Conservation (phyloP, 2,797 vertebrate species). For the Amazona finschi region DNA sequence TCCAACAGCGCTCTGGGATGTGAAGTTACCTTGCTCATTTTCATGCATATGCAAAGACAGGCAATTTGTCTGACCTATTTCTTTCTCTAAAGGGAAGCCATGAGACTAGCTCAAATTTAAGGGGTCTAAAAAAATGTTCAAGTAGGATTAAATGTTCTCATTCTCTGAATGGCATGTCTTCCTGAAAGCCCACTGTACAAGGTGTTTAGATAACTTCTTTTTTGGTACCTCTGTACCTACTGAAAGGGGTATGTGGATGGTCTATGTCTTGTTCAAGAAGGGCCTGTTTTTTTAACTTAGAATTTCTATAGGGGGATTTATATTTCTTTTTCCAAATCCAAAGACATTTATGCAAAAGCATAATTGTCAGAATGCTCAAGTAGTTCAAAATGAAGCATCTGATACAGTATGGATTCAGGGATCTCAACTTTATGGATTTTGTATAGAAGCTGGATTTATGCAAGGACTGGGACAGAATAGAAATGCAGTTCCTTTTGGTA, state of each 20-base stretch:
- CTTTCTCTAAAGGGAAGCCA: neutral
- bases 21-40: slow-evolving; percentile 12
- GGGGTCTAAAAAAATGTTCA: neutral
- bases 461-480: neutral
- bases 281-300: neutral
- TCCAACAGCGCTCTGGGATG: neutral
- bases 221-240: neutral
- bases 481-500: neutral
- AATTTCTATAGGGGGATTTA: neutral
- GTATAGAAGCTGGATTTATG: neutral
- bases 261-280: neutral
- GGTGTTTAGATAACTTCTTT: neutral
- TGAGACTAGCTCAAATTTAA: neutral
- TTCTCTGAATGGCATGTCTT: neutral
- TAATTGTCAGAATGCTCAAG: neutral
- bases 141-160: neutral
- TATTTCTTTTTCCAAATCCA: neutral
- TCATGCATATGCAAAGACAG: neutral
- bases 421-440: neutral
- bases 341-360: neutral
- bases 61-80: slow-evolving; percentile 13
- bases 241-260: neutral
- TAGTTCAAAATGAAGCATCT: neutral
- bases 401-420: neutral
- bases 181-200: neutral